These are phyloP conservation scores for Rhinoraja longicauda DNA, from an alignment of 2,797 vertebrate genomes.

Conservation along the genomic window DNA sequence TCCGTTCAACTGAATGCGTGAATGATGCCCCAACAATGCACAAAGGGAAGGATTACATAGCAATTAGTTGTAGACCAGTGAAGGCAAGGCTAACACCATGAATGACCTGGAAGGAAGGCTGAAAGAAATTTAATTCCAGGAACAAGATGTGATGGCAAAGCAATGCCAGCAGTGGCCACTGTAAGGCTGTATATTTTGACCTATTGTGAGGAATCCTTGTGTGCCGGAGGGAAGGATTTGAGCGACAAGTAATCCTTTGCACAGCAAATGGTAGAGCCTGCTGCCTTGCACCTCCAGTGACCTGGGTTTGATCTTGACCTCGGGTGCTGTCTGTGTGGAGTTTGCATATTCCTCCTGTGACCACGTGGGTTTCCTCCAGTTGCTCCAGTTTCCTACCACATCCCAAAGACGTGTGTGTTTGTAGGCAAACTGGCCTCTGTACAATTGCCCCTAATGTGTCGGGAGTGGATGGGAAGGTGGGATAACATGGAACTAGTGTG, in stretches of 20 bases:
- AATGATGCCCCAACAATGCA: not conserved
- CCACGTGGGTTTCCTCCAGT: no score
- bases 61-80: not conserved
- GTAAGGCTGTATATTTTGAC: not conserved
- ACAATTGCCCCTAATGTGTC: no score
- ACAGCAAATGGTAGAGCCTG: no score
- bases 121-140: not conserved
- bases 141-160: not conserved
- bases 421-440: no score
- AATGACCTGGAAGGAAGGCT: not conserved
- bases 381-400: no score
- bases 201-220: not conserved
- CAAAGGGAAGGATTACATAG: not conserved
- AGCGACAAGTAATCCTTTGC: not conserved
- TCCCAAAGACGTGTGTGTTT: no score
- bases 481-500: no score
- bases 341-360: no score
- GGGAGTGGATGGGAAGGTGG: no score
- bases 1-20: not conserved
- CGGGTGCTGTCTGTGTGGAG: no score
- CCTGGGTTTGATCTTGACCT: no score
- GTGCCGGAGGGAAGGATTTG: not conserved
- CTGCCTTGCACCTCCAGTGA: no score
- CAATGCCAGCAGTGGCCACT: not conserved
- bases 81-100: not conserved